Conservation (phyloP, 2,113 vertebrate genomes). For the Neotoma lepida region DNA sequence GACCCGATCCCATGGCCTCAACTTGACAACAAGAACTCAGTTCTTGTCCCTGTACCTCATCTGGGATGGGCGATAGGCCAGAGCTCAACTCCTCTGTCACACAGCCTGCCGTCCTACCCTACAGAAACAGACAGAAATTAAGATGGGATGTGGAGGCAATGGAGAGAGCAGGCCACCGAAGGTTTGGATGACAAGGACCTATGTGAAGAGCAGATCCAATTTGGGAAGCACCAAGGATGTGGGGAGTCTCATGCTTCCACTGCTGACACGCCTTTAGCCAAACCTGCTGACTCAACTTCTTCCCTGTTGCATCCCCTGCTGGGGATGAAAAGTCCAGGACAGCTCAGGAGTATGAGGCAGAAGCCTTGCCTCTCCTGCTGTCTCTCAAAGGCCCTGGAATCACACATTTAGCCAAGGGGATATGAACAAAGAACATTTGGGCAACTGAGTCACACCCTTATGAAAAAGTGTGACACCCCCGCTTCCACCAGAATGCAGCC, state of each 20-base stretch:
- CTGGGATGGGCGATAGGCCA: accelerated
- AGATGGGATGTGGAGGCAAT: neutral
- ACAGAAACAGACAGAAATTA: neutral
- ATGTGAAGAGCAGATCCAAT: neutral
- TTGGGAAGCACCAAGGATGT: neutral
- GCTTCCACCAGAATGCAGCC: neutral
- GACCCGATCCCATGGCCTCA: neutral
- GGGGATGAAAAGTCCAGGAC: neutral
- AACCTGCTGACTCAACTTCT: neutral
- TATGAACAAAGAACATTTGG: neutral
- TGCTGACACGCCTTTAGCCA: neutral
- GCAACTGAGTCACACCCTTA: neutral
- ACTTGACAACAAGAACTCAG: neutral
- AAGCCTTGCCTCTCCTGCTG: neutral
- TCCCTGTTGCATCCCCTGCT: accelerated
- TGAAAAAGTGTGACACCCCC: neutral
- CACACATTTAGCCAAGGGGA: neutral
- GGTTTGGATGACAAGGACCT: neutral
- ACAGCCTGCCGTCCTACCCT: neutral
- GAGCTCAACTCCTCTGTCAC: neutral
- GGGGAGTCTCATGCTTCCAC: neutral
- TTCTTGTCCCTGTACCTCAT: neutral
- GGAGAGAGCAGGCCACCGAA: neutral
- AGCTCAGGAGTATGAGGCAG: neutral
- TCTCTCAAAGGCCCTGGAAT: neutral